phyloP scores from a whole-genome alignment of 2,113 vertebrate genomes.

The Rana temporaria region DNA sequence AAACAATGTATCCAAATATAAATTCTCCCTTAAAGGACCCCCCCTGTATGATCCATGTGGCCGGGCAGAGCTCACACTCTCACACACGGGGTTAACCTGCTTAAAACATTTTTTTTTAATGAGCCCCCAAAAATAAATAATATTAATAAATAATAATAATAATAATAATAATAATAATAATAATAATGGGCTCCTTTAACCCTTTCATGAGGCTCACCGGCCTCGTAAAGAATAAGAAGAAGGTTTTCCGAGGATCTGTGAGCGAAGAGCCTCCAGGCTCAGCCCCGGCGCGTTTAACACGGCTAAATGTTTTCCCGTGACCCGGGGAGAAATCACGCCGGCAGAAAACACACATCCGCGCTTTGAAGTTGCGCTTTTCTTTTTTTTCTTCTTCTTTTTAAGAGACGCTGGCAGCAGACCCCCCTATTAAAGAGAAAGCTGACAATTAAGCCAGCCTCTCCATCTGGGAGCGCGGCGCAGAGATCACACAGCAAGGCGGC shows the following conservation, averaged over 20 bases:
- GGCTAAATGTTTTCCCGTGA: conserved; percentile 1
- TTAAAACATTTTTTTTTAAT: no score
- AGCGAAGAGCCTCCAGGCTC: no score
- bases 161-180: no score
- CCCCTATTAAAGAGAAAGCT: conserved; percentile 18
- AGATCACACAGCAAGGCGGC: not conserved
- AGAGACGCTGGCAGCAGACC: conserved; percentile 14
- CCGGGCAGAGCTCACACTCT: no score
- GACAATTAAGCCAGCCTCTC: conserved; percentile 43
- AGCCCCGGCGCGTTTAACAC: not conserved
- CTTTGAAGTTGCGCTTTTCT: conserved; percentile 17
- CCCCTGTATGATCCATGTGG: no score
- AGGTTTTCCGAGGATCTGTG: not conserved
- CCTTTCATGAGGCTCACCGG: not conserved
- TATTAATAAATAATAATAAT: no score
- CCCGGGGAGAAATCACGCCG: not conserved
- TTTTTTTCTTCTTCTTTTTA: no score
- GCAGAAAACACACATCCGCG: not conserved
- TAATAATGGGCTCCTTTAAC: not conserved
- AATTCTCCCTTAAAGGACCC: no score
- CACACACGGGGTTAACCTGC: no score
- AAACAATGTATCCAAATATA: no score
- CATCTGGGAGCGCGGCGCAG: conserved; percentile 6
- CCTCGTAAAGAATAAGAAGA: not conserved
- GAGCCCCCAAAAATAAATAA: no score